Conservation (phyloP, 30 jellyfish, hydroid and myxozoan species). For the Clytia hemisphaerica region DNA sequence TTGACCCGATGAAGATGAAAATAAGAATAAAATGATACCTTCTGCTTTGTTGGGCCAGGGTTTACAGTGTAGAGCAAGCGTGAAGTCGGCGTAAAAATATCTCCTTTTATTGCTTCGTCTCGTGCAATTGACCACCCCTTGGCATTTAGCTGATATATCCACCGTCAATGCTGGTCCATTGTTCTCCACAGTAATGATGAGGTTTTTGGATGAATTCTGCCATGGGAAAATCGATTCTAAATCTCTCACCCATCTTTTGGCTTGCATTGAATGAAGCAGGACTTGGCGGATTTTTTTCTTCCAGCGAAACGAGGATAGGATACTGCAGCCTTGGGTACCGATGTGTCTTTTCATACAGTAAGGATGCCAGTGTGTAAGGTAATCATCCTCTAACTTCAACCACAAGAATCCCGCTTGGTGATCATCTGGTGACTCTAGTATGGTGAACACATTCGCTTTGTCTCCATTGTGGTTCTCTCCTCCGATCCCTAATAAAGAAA, state of each 20-base stretch:
- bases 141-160: neutral
- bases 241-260: too few species aligned
- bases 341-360: constrained; percentile 26
- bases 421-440: neutral
- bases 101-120: too few species aligned
- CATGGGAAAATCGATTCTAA: too few species aligned
- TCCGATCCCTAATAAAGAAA: too few species aligned
- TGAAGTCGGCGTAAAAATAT: constrained; percentile 33
- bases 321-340: constrained; percentile 20
- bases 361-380: constrained; percentile 27
- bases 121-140: too few species aligned
- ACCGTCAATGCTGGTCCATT: constrained; percentile 36
- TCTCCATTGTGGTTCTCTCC: too few species aligned
- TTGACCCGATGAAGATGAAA: too few species aligned
- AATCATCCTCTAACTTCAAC: constrained; percentile 40
- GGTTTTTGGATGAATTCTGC: too few species aligned
- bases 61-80: constrained; percentile 29
- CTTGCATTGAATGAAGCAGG: neutral
- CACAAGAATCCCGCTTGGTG: constrained; percentile 15
- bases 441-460: neutral
- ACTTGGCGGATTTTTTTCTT: neutral
- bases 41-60: constrained; percentile 35
- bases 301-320: constrained; percentile 12
- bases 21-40: too few species aligned
- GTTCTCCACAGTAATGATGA: constrained; percentile 22